Base-by-base conservation (phyloP, 2,797 vertebrate genomes). In the Hybognathus amarus region DNA sequence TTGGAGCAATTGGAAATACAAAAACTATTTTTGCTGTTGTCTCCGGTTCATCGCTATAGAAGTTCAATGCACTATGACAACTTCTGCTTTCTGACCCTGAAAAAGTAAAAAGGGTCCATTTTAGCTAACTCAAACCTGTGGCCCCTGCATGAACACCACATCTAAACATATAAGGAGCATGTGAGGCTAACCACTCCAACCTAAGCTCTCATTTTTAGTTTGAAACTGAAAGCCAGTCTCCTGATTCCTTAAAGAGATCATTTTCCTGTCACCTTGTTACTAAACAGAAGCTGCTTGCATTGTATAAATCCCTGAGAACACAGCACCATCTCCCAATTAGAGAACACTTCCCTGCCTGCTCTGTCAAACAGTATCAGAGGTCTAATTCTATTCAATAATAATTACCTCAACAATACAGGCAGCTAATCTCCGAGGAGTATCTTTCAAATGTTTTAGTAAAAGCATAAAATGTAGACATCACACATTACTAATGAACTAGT, bases 401-500 rank as follows among this genome's bases (percentile, higher is more conserved):
- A 93, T 89, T 89, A 92, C 86, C 74, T 78, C 70, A 83, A 89
- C 90, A 90, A 92, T 88, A 83, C 77, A 83, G 54, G 80, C 79
- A 80, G 63, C 78, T 76, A 75, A 87, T 79, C 75, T 87, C 82
- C 13, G 81, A 80, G 64, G 84, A 87, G 85, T 74, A 78, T 79
- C 40, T 77, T 36, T 54, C 47, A 63, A 56, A 71, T 70, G 85
- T 85, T 73, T 91, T 91, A 91, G 90, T 86, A 91, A 88, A 90
- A 66, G 89, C 85, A 92, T 88, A 89, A 92, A 89, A 94, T 93
- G 89, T 91, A 87, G 88, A 86, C 89, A 90, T 93, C 84, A 89
- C 87, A 91, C 90, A 92, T 87, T 86, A 92, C 90, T 93, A 94
- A 96, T 93, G 91, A 94, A 94, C 91, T 93, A 89, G 93, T 94